These are phyloP conservation scores for Eledona agricola DNA, from an alignment of 2,888 invertebrate species.

Conservation along the genomic window DNA sequence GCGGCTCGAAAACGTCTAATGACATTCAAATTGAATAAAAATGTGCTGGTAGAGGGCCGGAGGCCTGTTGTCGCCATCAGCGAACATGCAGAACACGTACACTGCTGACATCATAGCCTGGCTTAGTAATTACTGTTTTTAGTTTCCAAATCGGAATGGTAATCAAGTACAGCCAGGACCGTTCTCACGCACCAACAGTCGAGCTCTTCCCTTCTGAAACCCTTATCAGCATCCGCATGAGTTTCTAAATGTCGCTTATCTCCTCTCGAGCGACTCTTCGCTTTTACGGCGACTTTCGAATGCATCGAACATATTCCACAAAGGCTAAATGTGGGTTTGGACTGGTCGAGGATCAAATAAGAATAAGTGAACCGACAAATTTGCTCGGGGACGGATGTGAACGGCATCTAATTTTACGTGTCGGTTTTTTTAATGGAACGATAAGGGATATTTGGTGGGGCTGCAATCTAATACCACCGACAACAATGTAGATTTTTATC, in stretches of 20 bases:
- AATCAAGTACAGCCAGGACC: slow-evolving; percentile 49
- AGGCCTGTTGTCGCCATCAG: slow-evolving; percentile 27
- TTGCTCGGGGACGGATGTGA: slow-evolving; percentile 15
- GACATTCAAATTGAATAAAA: slow-evolving; percentile 29
- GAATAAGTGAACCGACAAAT: slow-evolving; percentile 10
- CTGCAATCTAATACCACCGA: slow-evolving; percentile 25
- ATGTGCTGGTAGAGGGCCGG: slow-evolving; percentile 13
- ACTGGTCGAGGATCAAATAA: slow-evolving; percentile 20
- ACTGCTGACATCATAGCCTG: slow-evolving; percentile 48
- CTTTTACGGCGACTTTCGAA: slow-evolving; percentile 18
- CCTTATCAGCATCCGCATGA: slow-evolving; percentile 48
- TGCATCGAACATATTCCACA: slow-evolving; percentile 12
- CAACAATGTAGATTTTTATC: slow-evolving; percentile 26
- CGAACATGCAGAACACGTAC: slow-evolving; percentile 33
- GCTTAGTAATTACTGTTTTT: slow-evolving; percentile 53
- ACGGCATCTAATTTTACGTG: slow-evolving; percentile 17
- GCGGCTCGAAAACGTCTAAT: slow-evolving; percentile 15
- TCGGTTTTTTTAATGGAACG: slow-evolving; percentile 18
- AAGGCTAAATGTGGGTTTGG: slow-evolving; percentile 6
- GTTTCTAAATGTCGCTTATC: slow-evolving; percentile 42
- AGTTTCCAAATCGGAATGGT: slow-evolving; percentile 54
- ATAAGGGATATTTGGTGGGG: slow-evolving; percentile 15
- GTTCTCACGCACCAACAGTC: slow-evolving; percentile 49
- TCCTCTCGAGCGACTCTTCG: slow-evolving; percentile 35
- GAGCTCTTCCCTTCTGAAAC: slow-evolving; percentile 30